A percentile compares a stretch with the other conserved stretches of the same genome.
These are phyloP conservation scores for Alcis repandata DNA, from an alignment of 2,888 invertebrate species.

Conservation along the genomic window DNA sequence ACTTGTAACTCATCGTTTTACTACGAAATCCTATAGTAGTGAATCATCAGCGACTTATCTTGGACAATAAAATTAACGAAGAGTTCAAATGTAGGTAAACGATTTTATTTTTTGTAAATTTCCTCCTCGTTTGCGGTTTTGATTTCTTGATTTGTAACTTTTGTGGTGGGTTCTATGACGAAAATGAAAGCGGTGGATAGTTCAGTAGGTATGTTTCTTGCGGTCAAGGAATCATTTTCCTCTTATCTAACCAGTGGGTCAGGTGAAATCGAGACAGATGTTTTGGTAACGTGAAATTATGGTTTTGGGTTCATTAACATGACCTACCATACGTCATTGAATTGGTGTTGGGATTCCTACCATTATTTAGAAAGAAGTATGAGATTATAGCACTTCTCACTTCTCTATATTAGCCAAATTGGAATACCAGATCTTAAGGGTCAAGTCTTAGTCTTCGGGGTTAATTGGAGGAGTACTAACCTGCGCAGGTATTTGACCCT, in stretches of 20 bases:
- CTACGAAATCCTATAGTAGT: constrained; percentile 42
- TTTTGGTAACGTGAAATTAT: too few relatives aligned
- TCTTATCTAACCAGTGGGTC: neutral
- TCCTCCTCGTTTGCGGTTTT: neutral
- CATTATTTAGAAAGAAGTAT: too few relatives aligned
- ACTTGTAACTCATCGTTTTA: constrained; percentile 37
- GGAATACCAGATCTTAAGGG: too few relatives aligned
- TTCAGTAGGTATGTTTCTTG: neutral
- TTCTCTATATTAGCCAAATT: too few relatives aligned
- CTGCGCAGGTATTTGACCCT: too few relatives aligned
- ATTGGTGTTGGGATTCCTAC: too few relatives aligned
- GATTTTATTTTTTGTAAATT: neutral
- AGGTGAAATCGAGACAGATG: too few relatives aligned
- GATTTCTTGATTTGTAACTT: neutral
- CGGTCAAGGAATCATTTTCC: neutral
- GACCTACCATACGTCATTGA: too few relatives aligned
- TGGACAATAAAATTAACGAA: constrained; percentile 5
- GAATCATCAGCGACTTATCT: constrained; percentile 35
- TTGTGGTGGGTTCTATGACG: neutral
- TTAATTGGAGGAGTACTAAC: too few relatives aligned
- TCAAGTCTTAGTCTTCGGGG: too few relatives aligned
- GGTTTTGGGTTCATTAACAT: too few relatives aligned
- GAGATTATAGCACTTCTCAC: too few relatives aligned
- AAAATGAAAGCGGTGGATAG: constrained; percentile 3
- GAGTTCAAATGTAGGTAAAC: constrained; percentile 2